Conservation (phyloP, 2,888 invertebrate species). For the Criorhina ranunculi region DNA sequence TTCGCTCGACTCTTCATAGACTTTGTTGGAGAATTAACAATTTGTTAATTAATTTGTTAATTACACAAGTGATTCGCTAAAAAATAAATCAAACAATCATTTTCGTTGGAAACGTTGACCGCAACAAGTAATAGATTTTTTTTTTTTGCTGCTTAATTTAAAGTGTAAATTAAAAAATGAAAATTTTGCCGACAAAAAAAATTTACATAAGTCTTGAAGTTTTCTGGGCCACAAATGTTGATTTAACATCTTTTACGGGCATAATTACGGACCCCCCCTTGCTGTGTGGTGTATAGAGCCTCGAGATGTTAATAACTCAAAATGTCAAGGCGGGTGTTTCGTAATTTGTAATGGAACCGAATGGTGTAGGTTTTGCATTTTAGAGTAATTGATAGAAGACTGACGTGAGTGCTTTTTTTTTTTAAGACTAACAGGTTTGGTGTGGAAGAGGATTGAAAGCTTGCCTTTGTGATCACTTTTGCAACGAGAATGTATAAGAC, state of each 20-base stretch:
- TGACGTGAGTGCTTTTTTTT: conserved; percentile 13
- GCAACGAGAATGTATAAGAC: too few species aligned
- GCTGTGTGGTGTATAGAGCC: too few species aligned
- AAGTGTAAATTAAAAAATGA: conserved; percentile 26
- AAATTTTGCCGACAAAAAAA: conserved; percentile 5
- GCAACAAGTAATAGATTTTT: not conserved
- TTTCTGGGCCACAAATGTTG: conserved; percentile 38
- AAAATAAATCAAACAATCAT: conserved; percentile 9
- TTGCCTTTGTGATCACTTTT: too few species aligned
- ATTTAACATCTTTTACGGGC: conserved; percentile 32
- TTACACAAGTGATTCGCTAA: conserved; percentile 6
- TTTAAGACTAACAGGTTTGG: not conserved
- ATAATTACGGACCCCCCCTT: conserved; percentile 32
- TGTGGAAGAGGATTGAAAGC: too few species aligned
- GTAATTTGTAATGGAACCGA: conserved; percentile 29
- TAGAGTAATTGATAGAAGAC: not conserved
- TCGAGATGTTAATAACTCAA: conserved; percentile 20
- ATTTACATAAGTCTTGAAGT: conserved; percentile 25
- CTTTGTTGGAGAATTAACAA: not conserved
- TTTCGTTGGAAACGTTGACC: conserved; percentile 10
- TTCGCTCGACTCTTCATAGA: not conserved
- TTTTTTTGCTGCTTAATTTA: conserved; percentile 6
- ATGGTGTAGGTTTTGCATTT: conserved; percentile 7
- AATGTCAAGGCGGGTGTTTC: conserved; percentile 49
- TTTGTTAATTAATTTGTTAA: conserved; percentile 21